A percentile compares a stretch with the other conserved stretches of the same genome.
Evolutionary conservation across 2,797 vertebrate genomes (phyloP).

Genomic region (Gephyroberyx darwinii): DNA sequence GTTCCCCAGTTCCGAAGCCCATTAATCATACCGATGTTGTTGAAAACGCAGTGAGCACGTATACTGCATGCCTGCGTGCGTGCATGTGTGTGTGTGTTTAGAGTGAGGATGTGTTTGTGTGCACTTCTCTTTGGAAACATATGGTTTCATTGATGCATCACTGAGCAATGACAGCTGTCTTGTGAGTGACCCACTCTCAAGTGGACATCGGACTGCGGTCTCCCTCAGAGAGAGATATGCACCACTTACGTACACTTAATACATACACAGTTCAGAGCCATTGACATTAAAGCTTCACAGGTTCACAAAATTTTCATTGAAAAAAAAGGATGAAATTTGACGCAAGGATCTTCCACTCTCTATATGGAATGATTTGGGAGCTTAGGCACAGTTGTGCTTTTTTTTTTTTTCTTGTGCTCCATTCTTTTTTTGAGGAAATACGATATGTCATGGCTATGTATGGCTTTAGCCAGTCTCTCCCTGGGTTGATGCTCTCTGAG

Average conservation of each 20-base stretch:
- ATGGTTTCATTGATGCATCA: slow-evolving; percentile 49
- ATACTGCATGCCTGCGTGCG: slow-evolving; percentile 27
- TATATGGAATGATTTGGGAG: slow-evolving; percentile 48
- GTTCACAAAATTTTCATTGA: slow-evolving; percentile 29
- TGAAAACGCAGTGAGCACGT: slow-evolving; percentile 47
- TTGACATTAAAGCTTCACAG: slow-evolving; percentile 2
- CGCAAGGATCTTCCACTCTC: slow-evolving; percentile 24
- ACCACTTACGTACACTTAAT: slow-evolving; percentile 6
- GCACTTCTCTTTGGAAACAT: slow-evolving; percentile 42
- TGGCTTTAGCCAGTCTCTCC: slow-evolving; percentile 55
- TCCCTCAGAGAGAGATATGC: slow-evolving; percentile 27
- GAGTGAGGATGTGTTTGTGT: slow-evolving; percentile 14
- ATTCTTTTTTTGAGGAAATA: slow-evolving; percentile 55
- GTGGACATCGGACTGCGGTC: slow-evolving; percentile 31
- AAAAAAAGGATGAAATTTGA: slow-evolving; percentile 12
- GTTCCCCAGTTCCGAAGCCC: slow-evolving; percentile 65
- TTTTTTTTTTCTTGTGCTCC: slow-evolving; percentile 23
- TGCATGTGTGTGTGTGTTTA: slow-evolving; percentile 32
- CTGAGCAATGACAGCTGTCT: slow-evolving; percentile 46
- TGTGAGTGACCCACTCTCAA: slow-evolving; percentile 18
- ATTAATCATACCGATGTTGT: slow-evolving; percentile 78
- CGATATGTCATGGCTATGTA: slow-evolving; percentile 65
- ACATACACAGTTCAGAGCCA: not conserved
- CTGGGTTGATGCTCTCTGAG: slow-evolving; percentile 44
- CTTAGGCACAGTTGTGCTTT: slow-evolving; percentile 44